Conservation (phyloP, 1,140 invertebrate species). For the Andrena cerasifolii region DNA sequence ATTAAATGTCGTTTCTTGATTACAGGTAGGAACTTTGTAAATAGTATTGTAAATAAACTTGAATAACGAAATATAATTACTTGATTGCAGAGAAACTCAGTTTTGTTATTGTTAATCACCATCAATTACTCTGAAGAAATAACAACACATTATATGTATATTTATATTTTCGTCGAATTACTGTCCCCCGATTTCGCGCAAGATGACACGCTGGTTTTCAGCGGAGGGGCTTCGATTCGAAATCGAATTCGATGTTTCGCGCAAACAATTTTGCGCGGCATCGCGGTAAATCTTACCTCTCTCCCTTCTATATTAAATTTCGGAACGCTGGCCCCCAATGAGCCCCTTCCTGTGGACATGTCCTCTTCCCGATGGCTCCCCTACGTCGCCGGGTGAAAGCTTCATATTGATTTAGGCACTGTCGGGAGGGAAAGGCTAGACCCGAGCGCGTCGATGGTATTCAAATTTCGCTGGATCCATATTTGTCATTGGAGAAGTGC, state of each 20-base stretch:
- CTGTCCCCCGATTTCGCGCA: not conserved
- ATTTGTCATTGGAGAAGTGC: slow-evolving; percentile 31
- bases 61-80: no score
- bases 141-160: not conserved
- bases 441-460: slow-evolving; percentile 44
- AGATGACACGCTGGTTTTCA: not conserved
- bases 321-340: slow-evolving; percentile 8
- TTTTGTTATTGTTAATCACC: not conserved
- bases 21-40: no score
- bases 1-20: no score
- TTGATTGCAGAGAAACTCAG: no score
- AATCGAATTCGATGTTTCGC: slow-evolving; percentile 12
- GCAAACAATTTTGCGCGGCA: not conserved
- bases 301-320: slow-evolving; percentile 46
- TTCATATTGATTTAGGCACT: slow-evolving; percentile 57
- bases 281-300: slow-evolving; percentile 15
- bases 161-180: not conserved
- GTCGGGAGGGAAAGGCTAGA: slow-evolving; percentile 35
- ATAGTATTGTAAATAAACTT: no score
- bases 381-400: slow-evolving; percentile 30
- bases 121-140: no score
- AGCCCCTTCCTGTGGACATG: slow-evolving; percentile 8
- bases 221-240: not conserved
- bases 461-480: slow-evolving; percentile 51
- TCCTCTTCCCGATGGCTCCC: slow-evolving; percentile 28